These are phyloP conservation scores for Drosophila barbarae DNA, from an alignment of 2,888 invertebrate species.

Conservation along the genomic window DNA sequence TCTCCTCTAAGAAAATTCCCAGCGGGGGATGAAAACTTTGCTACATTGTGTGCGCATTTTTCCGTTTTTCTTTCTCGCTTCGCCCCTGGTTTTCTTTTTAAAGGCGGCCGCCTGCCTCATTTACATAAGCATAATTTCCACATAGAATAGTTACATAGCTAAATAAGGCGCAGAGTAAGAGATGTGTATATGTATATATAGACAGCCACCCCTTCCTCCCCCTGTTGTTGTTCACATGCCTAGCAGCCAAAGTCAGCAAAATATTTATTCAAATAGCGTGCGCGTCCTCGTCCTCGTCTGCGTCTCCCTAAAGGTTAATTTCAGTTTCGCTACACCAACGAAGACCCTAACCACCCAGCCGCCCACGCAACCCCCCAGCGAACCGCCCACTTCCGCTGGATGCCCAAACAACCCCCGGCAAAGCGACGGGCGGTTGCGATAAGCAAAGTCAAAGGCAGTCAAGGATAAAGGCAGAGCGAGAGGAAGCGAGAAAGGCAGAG, in stretches of 20 bases:
- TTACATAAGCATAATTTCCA: slow-evolving; percentile 76
- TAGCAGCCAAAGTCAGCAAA: slow-evolving; percentile 71
- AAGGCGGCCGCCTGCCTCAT: slow-evolving; percentile 63
- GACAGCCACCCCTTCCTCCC: slow-evolving; percentile 21
- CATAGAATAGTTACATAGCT: slow-evolving; percentile 70
- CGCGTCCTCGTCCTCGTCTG: slow-evolving; percentile 37
- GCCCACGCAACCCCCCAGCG: slow-evolving; percentile 3
- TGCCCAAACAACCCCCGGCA: slow-evolving; percentile 57
- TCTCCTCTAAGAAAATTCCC: slow-evolving; percentile 27
- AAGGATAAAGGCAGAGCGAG: slow-evolving; percentile 60
- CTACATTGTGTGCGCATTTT: slow-evolving; percentile 49
- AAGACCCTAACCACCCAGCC: slow-evolving; percentile 36
- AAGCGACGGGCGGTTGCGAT: slow-evolving; percentile 56
- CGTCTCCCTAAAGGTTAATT: slow-evolving; percentile 74
- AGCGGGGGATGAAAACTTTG: slow-evolving; percentile 63
- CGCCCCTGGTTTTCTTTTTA: slow-evolving; percentile 31
- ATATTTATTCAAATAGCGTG: slow-evolving; percentile 78
- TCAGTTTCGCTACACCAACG: slow-evolving; percentile 58
- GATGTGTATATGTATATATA: slow-evolving; percentile 17
- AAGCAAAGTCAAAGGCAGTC: slow-evolving; percentile 70
- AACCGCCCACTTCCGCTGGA: slow-evolving; percentile 36
- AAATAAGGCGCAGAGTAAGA: slow-evolving; percentile 43
- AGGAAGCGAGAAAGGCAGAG: neutral
- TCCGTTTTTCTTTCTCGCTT: slow-evolving; percentile 19
- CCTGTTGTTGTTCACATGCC: slow-evolving; percentile 2